Evolutionary conservation across 30 jellyfish, hydroid and myxozoan species (phyloP).

Genomic region (Aurelia aurita complex sp. Pacific): DNA sequence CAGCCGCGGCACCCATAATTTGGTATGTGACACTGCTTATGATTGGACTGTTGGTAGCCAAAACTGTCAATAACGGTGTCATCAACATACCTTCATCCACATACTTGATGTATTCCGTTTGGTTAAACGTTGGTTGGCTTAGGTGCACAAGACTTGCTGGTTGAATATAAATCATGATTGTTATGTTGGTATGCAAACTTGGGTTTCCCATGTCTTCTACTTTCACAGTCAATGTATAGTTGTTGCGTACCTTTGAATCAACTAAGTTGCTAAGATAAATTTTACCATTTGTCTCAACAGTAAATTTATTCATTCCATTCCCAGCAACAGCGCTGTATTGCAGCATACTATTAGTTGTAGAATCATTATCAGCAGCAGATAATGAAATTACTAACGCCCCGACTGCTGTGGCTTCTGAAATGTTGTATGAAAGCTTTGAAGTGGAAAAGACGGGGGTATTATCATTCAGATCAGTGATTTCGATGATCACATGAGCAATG

Average conservation of each 20-base stretch:
- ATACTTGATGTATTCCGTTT: constrained; percentile 29
- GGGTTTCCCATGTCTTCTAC: constrained; percentile 81
- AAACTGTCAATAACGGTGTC: constrained; percentile 29
- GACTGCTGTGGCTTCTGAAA: constrained; percentile 78
- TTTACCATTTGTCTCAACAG: constrained; percentile 71
- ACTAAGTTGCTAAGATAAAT: constrained; percentile 42
- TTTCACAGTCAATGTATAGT: constrained; percentile 47
- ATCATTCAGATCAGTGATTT: constrained; percentile 82
- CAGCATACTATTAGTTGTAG: constrained; percentile 55
- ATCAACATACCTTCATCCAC: constrained; percentile 63
- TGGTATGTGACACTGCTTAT: constrained; percentile 24
- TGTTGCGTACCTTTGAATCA: constrained; percentile 39
- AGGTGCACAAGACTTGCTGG: constrained; percentile 59
- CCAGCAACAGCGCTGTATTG: constrained; percentile 68
- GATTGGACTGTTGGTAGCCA: constrained; percentile 29
- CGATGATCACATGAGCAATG: constrained; percentile 68
- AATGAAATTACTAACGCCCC: constrained; percentile 73
- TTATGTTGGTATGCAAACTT: constrained; percentile 18
- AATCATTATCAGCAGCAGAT: constrained; percentile 87
- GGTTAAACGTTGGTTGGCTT: constrained; percentile 66
- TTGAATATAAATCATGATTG: constrained; percentile 62
- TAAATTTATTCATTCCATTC: constrained; percentile 55
- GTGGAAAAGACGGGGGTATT: constrained; percentile 72
- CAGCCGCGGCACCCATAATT: constrained; percentile 41
- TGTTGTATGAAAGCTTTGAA: constrained; percentile 26